Base-by-base conservation (phyloP, 2,888 invertebrate species). In the Thera obeliscata region DNA sequence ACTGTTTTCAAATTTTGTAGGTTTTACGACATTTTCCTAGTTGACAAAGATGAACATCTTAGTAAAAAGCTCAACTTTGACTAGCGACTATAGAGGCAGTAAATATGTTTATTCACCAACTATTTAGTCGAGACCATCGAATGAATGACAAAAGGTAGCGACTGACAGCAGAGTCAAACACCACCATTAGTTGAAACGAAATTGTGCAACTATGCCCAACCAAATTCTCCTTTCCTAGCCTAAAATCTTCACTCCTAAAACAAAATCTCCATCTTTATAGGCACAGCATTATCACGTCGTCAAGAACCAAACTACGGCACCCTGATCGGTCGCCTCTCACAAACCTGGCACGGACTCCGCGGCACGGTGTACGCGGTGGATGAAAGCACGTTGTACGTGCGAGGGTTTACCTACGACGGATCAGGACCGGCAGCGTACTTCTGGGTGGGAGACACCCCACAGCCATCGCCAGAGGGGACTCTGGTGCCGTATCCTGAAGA, bases 351-450 rank as follows among this genome's bases (percentile, higher is more conserved):
- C 84, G 96, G 96, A 71, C 96, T 98, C 76, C 95, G 94, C 76
- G 98, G 98, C 46, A 95, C 95, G 1, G 97, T 96, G 41, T 98
- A 97, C 90, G 98, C 97, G 0, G 97, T 98, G 5, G 98, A 98
- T 84, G 98, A 98, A 84, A 96, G 94, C 82, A 98, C 98, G 22
- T 94, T 98, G 70, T 98, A 96, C 91, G 96, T 98, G 0, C 77
- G 97, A 81, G 96, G 96, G 54, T 98, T 98, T 89, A 96, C 95
- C 56, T 98, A 98, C 85, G 98, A 98, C 82, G 98, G 98, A 54
- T 96, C 96, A 6, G 98, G 96, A 7, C 97, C 98, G 70, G 97
- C 97, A 84, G 97, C 98, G 0, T 97, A 96, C 91, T 98, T 98
- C 94, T 98, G 98, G 98, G 96, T 97, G 68, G 98, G 98, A 11